A percentile compares a stretch with the other conserved stretches of the same genome.
Evolutionary conservation across 2,797 vertebrate genomes (phyloP).

Genomic region (Gallinago stenura): DNA sequence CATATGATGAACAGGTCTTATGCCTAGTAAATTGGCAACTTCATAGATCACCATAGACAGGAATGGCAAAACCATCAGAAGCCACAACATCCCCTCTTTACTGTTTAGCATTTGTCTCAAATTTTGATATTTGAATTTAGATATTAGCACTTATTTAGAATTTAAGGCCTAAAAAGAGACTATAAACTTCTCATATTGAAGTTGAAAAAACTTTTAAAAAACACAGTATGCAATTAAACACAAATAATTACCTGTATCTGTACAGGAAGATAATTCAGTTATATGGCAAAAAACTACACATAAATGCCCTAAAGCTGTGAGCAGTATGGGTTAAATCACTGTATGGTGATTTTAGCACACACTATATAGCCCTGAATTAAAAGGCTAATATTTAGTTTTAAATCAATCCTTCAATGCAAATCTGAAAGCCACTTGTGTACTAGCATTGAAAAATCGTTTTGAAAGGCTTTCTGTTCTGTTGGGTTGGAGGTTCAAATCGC

Average conservation of each 20-base stretch:
- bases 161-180: background rate
- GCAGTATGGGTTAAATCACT: background rate
- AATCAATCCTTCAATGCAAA: background rate
- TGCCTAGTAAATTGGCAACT: background rate
- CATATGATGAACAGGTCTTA: background rate
- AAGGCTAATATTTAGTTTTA: background rate
- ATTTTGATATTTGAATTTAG: background rate
- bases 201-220: background rate
- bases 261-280: background rate
- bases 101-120: background rate
- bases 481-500: background rate
- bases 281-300: background rate
- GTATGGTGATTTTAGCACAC: background rate
- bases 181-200: background rate
- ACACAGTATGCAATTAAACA: background rate
- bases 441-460: background rate
- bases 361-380: background rate
- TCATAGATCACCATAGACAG: background rate
- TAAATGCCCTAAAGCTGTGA: background rate
- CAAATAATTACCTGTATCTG: background rate
- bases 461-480: constrained; percentile 28
- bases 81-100: background rate
- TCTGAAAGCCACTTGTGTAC: background rate
- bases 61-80: background rate
- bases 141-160: background rate